Base-by-base conservation (phyloP, 1,140 invertebrate genomes). In the Aphelenchoides fujianensis region DNA sequence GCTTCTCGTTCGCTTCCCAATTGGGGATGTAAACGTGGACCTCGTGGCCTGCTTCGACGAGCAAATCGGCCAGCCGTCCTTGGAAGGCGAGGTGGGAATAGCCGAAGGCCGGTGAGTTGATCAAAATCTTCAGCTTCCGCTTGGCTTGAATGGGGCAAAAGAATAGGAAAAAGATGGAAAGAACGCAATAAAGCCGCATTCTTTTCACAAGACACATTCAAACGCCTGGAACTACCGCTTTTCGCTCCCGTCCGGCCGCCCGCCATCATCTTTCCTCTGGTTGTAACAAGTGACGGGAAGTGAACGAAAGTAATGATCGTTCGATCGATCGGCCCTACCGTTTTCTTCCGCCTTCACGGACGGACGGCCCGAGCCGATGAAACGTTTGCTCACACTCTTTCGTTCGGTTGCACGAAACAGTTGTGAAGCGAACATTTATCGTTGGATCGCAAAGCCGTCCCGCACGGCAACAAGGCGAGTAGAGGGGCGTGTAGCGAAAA, bases 41-140 rank as follows among this genome's bases (percentile, higher is more conserved):
- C 52, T 78, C 75, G 69, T 76, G 76, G 3, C 74, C 74, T 37
- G 75, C 69, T 12, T 75, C 74, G 28, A 72, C 76, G 36, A 76
- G 48, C 34, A 71, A 34, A 52, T 79, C 76, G 2, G 74, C 76
- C 16, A 76, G n/a, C 66, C 30, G 48, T 19, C 74, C 76, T 34
- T 48, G 32, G 55, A 77, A 76, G 35, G 71, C 31, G n/a, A 79
- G 28, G 28, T 76, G 74, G 37, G 70, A 74, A 36, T 36, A 67
- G 16, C 76, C 59, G 23, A 77, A 19, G 9, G 68, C 19, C 36
- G 74, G 68, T n/a, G 69, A 54, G 41, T 64, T 36, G 2, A 79
- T 12, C 5, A 75, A 63, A 16, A 75, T 52, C 69, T 75, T 75
- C 0, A 76, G 27, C 36, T 34, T n/a, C 2, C 41, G 12, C n/a